Percentiles rank a stretch among this genome's conserved stretches.
Conservation (phyloP, 2,888 invertebrate species). For the Meteorus cinctellus region DNA sequence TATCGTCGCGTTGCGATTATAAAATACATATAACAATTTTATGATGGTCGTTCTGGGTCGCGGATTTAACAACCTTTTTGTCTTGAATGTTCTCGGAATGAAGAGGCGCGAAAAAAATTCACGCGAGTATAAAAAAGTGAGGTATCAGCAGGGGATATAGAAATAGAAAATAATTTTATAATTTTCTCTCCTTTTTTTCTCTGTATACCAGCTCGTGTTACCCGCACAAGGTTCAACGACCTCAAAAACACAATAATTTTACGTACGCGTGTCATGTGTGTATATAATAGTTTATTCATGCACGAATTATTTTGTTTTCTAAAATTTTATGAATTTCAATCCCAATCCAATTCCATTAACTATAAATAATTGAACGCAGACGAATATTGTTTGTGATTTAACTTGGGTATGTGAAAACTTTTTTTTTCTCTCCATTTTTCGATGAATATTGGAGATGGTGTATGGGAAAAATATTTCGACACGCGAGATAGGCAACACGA, state of each 20-base stretch:
- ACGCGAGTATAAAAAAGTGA: neutral
- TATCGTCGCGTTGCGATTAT: conserved; percentile 5
- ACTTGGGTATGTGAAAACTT: neutral
- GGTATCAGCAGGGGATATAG: neutral
- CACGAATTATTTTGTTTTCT: neutral
- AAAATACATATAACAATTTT: conserved; percentile 36
- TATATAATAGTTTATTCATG: neutral
- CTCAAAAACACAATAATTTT: conserved; percentile 23
- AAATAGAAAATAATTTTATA: neutral
- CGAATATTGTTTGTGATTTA: conserved; percentile 3
- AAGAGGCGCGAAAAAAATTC: neutral
- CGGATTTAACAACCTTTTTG: neutral
- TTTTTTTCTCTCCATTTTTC: neutral
- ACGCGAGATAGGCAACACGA: no score
- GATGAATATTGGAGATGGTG: no score
- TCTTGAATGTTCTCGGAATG: neutral
- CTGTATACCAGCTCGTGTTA: conserved; percentile 27
- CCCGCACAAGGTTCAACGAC: conserved; percentile 15
- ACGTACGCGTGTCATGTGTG: conserved; percentile 4
- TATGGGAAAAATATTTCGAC: no score
- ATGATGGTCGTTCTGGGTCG: conserved; percentile 42
- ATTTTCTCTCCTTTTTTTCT: neutral
- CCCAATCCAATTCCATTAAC: neutral
- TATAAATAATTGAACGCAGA: neutral
- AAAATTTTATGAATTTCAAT: neutral